phyloP scores from a whole-genome alignment of 2,888 invertebrate genomes.

The Cataglyphis albicans region DNA sequence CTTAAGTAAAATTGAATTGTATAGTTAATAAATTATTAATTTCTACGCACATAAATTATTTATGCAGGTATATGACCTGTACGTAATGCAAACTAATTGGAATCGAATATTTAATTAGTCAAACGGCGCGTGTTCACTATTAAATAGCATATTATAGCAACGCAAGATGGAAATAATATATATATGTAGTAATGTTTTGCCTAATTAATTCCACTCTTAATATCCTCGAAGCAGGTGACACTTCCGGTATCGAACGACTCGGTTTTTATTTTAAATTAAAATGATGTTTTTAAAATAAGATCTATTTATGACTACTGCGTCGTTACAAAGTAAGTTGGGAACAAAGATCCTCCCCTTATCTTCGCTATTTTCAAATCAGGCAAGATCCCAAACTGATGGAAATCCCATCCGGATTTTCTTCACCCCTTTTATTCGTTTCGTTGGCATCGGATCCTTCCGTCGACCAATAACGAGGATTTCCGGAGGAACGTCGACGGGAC shows the following conservation, averaged over 20 bases:
- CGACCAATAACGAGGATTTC: slow-evolving; percentile 51
- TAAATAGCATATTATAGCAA: slow-evolving; percentile 13
- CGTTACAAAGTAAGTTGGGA: slow-evolving; percentile 20
- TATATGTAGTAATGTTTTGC: neutral
- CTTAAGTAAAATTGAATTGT: slow-evolving; percentile 34
- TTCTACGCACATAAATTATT: slow-evolving; percentile 33
- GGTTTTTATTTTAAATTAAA: slow-evolving; percentile 14
- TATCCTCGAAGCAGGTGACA: neutral
- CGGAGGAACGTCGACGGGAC: slow-evolving; percentile 30
- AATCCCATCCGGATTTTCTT: neutral
- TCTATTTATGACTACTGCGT: neutral
- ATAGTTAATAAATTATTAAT: slow-evolving; percentile 37
- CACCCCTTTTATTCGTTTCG: slow-evolving; percentile 26
- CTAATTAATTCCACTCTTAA: neutral
- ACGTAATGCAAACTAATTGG: slow-evolving; percentile 22
- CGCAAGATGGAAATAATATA: neutral
- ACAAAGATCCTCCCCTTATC: neutral
- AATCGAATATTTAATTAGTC: slow-evolving; percentile 29
- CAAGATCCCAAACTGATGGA: slow-evolving; percentile 7
- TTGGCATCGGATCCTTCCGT: slow-evolving; percentile 34
- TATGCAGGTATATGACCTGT: slow-evolving; percentile 8
- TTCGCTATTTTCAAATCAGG: slow-evolving; percentile 12
- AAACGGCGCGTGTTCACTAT: neutral
- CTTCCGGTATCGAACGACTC: neutral
- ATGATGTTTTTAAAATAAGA: neutral